Evolutionary conservation across 2,888 invertebrate species (phyloP), one percentile per base, ranked within the genome.

Genomic region (Eupithecia inturbata): DNA sequence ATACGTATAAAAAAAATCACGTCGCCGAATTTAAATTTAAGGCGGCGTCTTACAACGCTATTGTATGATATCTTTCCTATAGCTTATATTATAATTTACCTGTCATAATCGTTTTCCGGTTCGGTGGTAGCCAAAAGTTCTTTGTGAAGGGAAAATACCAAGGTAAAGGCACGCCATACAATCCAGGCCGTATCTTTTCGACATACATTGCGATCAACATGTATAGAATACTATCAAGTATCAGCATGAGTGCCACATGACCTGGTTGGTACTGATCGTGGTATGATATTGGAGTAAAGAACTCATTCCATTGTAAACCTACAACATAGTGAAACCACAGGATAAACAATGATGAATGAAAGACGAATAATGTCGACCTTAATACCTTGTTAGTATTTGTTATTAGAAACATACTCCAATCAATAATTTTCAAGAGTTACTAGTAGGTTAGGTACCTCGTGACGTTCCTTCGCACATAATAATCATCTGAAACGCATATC

Each of bases 181-280:
- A 95, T 4, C 98, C 98, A 0, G 99, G 99, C 76, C 96, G 95
- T 68, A 99, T 96, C 78, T 97, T 97, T 89, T 99, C 98, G 39
- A 98, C 94, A 84, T 99, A 99, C 89, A 98, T 95, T 0, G 98
- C 97, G 33, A 98, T 91, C 9, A 96, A 72, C 85, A 97, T 95
- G 86, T 98, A 98, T 0, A 98, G 77, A 39, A 97, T 79, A 0
- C 95, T 89, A 83, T 97, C 97, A 0, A 97, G 80, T 68, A 97
- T 86, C 83, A 98, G 91, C 95, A 98, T 96, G 0, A 97, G 83
- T 66, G 97, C 95, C 45, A 97, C 95, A 79, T 96, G 95, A 1
- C 96, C 97, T 71, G 98, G 93, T 12, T 96, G 95, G 71, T 97
- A 95, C 60, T 95, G 89, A 84, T 98, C 97, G 86, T 97, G 97